Conservation (phyloP, 2,888 invertebrate species). For the Lottia gigantea region DNA sequence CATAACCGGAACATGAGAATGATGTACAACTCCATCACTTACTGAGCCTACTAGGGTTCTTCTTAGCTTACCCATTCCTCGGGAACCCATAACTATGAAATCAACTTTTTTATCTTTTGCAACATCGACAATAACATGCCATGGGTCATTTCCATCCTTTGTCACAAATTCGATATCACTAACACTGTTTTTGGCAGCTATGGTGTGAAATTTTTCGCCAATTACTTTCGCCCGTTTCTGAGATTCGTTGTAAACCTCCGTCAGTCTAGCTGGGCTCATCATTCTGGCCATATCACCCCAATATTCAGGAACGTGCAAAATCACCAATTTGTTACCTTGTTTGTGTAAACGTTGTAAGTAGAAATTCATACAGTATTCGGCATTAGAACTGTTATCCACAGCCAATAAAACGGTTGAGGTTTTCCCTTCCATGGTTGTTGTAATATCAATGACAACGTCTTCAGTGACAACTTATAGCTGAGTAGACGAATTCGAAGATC, state of each 20-base stretch:
- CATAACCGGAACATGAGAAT: not conserved
- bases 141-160: not conserved
- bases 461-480: too few species aligned
- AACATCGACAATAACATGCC: not conserved
- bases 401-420: not conserved
- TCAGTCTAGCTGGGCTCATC: conserved; percentile 14
- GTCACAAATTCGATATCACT: not conserved
- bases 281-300: conserved; percentile 26
- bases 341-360: conserved; percentile 27
- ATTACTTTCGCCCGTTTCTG: not conserved
- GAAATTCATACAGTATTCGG: not conserved
- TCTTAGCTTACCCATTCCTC: not conserved
- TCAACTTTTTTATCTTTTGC: not conserved
- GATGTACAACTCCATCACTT: not conserved
- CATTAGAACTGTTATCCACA: not conserved
- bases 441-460: too few species aligned
- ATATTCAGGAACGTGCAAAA: conserved; percentile 32
- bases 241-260: not conserved
- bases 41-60: not conserved
- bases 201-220: not conserved
- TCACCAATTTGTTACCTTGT: conserved; percentile 24
- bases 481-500: too few species aligned
- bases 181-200: too few species aligned
- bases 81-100: not conserved
- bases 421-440: not conserved